Evolutionary conservation across 2,888 invertebrate genomes (phyloP), one percentile per base, ranked within the genome.

Genomic region (Trissolcus brochymenae): DNA sequence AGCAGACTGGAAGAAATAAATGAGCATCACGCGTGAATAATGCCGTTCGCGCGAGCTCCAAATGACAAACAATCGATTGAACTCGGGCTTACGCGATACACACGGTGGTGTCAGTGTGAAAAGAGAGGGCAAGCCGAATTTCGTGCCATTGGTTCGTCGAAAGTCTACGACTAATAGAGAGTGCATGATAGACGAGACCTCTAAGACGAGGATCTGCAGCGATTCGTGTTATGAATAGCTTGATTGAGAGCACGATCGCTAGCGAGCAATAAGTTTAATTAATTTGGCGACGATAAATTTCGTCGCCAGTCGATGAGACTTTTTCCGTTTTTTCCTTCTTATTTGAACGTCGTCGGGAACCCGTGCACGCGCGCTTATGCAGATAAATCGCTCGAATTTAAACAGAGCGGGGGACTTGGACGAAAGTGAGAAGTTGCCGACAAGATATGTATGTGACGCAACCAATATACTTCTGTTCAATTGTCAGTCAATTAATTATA

Each of bases 401-500:
- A 55, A n/a, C n/a, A n/a, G 21, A 11, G 17, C 0, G 19, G 51
- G 17, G n/a, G n/a, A n/a, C n/a, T n/a, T n/a, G n/a, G n/a, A n/a
- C 4, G 66, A 21, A 54, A 56, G 70, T 55, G 76, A 76, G 60
- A 78, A 70, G 49, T 65, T 46, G n/a, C n/a, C 56, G 73, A 51
- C 51, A 17, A 46, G 9, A 46, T 4, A 14, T 46, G 46, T 55
- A n/a, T n/a, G 76, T 76, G 66, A 66, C 57, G 79, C 65, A 57
- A 79, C 64, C 61, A 67, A 67, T 64, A 67, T 64, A 76, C 80
- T 78, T 79, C 79, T 35, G 74, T 81, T 80, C n/a, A n/a, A 67
- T 76, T 19, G 70, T 73, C 79, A 80, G 77, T 83, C 81, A 80
- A 83, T 82, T 81, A 83, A 81, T 83, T 82, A 80, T 81, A 81